A percentile compares a stretch with the other conserved stretches of the same genome.
Evolutionary conservation across 2,113 vertebrate species (phyloP).

Genomic region (Bettongia penicillata): DNA sequence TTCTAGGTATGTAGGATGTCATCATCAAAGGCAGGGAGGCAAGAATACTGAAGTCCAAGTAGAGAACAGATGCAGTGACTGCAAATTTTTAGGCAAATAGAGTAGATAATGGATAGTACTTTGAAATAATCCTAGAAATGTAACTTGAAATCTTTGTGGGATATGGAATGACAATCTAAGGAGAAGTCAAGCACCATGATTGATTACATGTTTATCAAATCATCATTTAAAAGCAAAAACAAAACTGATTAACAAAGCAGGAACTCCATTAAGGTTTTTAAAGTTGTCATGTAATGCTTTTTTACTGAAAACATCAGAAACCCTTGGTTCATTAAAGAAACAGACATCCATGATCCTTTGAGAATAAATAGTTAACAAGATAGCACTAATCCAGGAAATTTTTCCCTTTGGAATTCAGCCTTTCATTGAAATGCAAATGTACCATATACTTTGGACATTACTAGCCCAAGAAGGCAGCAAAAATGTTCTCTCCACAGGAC

Average conservation of each 20-base stretch:
- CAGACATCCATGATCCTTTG: background rate
- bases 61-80: background rate
- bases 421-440: background rate
- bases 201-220: background rate
- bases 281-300: background rate
- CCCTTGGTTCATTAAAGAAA: background rate
- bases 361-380: background rate
- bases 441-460: background rate
- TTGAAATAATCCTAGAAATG: background rate
- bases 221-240: background rate
- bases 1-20: background rate
- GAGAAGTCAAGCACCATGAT: background rate
- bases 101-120: background rate
- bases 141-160: background rate
- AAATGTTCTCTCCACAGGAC: background rate
- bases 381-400: background rate
- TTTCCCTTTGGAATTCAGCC: background rate
- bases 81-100: background rate
- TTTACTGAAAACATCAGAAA: background rate
- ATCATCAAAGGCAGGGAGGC: background rate
- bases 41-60: background rate
- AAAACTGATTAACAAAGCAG: background rate
- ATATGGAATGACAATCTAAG: background rate
- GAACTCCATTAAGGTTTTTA: background rate
- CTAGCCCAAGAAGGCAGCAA: background rate